Evolutionary conservation across 2,113 vertebrate species (phyloP).

Genomic region (Oncorhynchus nerka): DNA sequence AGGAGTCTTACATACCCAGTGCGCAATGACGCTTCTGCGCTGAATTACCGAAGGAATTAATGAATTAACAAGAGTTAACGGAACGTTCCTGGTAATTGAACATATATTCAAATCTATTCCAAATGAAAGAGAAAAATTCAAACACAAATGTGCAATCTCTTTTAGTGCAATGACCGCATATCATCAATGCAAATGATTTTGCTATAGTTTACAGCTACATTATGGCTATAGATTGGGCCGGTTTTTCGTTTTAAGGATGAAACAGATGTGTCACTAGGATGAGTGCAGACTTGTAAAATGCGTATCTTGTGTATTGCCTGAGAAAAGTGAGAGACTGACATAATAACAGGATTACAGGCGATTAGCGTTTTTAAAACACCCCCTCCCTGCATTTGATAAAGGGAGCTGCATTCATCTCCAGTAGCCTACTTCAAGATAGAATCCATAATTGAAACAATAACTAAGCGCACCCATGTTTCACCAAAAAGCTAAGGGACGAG

Average conservation of each 20-base stretch:
- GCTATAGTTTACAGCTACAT: not conserved
- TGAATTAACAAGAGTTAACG: not conserved
- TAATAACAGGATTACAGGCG: slow-evolving; percentile 78
- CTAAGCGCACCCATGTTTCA: too few relatives aligned
- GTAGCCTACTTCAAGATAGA: slow-evolving; percentile 3
- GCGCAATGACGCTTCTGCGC: slow-evolving; percentile 13
- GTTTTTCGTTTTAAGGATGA: slow-evolving; percentile 1
- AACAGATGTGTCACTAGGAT: not conserved
- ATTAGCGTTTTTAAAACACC: slow-evolving; percentile 64
- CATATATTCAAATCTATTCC: not conserved
- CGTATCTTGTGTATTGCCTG: slow-evolving; percentile 69
- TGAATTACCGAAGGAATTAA: not conserved
- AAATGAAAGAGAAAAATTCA: not conserved
- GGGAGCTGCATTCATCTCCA: slow-evolving; percentile 23
- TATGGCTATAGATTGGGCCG: slow-evolving; percentile 10
- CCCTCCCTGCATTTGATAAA: slow-evolving; percentile 37
- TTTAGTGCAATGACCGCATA: not conserved
- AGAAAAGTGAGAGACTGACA: slow-evolving; percentile 70
- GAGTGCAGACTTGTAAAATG: slow-evolving; percentile 48
- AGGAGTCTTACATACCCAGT: not conserved
- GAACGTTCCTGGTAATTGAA: not conserved
- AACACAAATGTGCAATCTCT: not conserved
- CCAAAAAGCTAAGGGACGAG: too few relatives aligned
- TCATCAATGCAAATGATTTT: not conserved
- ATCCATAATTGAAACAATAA: too few relatives aligned